Percentiles rank a stretch among this genome's conserved stretches.
Evolutionary conservation across 2,888 invertebrate species (phyloP).

Genomic region (Diplazon laetatorius): DNA sequence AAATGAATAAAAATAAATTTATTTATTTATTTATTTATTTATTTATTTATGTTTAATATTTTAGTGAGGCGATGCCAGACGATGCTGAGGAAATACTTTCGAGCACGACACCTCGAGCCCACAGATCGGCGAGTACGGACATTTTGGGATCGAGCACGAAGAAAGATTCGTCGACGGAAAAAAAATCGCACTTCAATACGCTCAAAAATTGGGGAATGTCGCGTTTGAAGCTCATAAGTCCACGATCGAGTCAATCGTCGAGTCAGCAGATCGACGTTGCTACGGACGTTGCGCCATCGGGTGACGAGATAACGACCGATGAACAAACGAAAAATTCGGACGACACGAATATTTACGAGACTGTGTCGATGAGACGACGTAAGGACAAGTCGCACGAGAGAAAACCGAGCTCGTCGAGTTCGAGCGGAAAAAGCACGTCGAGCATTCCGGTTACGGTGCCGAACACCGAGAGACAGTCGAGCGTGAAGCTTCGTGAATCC

Average conservation of each 20-base stretch:
- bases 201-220: conserved; percentile 94
- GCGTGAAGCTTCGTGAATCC: conserved; percentile 91
- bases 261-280: conserved; percentile 76
- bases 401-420: conserved; percentile 90
- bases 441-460: conserved; percentile 77
- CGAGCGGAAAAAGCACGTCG: conserved; percentile 78
- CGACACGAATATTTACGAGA: conserved; percentile 87
- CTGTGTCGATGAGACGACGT: conserved; percentile 86
- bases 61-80: conserved; percentile 76
- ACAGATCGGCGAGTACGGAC: conserved; percentile 86
- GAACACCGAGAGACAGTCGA: conserved; percentile 71
- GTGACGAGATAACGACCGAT: conserved; percentile 62
- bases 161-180: conserved; percentile 87
- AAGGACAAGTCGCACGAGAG: conserved; percentile 90
- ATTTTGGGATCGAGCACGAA: conserved; percentile 86
- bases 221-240: conserved; percentile 89
- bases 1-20: too few species aligned
- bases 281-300: conserved; percentile 72
- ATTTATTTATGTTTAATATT: background rate
- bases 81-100: conserved; percentile 74
- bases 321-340: conserved; percentile 73
- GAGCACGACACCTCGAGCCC: conserved; percentile 73
- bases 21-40: background rate
- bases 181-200: conserved; percentile 90
- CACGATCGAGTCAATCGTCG: conserved; percentile 73